Evolutionary conservation across 2,797 vertebrate species (phyloP).

Genomic region (Phoxinus dragarum): DNA sequence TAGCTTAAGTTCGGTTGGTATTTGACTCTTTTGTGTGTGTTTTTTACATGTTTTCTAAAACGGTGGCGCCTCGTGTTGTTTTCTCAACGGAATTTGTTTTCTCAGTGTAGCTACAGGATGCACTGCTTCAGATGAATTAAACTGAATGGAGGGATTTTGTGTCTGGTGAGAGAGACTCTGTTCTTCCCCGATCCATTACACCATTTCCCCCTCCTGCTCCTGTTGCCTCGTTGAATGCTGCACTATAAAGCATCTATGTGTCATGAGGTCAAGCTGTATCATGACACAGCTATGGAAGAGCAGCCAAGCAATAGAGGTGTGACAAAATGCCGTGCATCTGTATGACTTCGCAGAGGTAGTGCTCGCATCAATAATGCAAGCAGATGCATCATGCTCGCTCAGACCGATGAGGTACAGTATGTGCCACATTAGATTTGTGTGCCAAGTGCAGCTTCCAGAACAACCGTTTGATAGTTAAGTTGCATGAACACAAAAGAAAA

Average conservation of each 20-base stretch:
- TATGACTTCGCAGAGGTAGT: conserved; percentile 20
- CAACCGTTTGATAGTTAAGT: background rate
- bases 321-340: conserved; percentile 23
- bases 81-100: conserved; percentile 12
- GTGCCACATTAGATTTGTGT: background rate
- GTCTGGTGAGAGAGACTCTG: conserved; percentile 14
- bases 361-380: conserved; percentile 23
- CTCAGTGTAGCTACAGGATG: conserved; percentile 13
- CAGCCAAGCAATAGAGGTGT: conserved; percentile 38
- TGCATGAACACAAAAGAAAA: background rate
- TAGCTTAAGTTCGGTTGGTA: background rate
- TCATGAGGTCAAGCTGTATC: conserved; percentile 22
- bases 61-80: background rate
- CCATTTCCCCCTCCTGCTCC: conserved; percentile 9
- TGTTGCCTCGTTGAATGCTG: background rate
- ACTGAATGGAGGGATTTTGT: conserved; percentile 10
- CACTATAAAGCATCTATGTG: conserved; percentile 10
- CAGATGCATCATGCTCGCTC: background rate
- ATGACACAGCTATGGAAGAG: conserved; percentile 28
- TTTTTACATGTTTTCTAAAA: conserved; percentile 17
- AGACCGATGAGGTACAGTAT: background rate
- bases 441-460: background rate
- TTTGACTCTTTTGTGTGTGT: background rate
- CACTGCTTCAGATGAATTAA: conserved; percentile 28
- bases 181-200: conserved; percentile 15